Percentiles rank a stretch among this genome's conserved stretches.
phyloP scores from a whole-genome alignment of 2,888 invertebrate genomes.

The Meteorus colon region DNA sequence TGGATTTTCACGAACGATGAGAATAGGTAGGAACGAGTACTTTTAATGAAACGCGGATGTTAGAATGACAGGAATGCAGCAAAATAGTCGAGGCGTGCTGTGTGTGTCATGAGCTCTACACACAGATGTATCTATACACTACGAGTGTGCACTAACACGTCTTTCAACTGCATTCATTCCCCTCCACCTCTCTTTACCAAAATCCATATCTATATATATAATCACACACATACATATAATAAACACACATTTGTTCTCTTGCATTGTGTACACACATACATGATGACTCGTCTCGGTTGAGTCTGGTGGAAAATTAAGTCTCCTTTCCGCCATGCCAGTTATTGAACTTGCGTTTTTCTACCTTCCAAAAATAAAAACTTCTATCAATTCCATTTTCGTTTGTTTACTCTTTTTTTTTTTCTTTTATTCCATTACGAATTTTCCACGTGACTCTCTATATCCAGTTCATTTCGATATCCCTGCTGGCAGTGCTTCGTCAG shows the following conservation, averaged over 20 bases:
- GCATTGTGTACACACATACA: slow-evolving; percentile 22
- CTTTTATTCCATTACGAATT: slow-evolving; percentile 27
- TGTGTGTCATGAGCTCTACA: slow-evolving; percentile 43
- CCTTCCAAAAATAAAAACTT: slow-evolving; percentile 26
- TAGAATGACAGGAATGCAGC: slow-evolving; percentile 69
- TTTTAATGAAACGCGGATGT: slow-evolving; percentile 70
- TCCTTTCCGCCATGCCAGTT: slow-evolving; percentile 49
- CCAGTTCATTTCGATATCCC: slow-evolving; percentile 27
- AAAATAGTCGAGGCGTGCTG: slow-evolving; percentile 64
- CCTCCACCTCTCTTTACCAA: slow-evolving; percentile 21
- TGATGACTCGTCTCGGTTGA: slow-evolving; percentile 42
- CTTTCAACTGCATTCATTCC: slow-evolving; percentile 16
- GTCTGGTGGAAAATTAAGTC: slow-evolving; percentile 63
- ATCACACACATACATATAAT: not conserved
- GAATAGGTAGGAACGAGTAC: slow-evolving; percentile 52
- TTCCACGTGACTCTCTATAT: slow-evolving; percentile 24
- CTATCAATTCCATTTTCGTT: not conserved
- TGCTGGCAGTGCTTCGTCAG: not conserved
- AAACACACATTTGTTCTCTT: slow-evolving; percentile 7
- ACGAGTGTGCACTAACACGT: slow-evolving; percentile 18
- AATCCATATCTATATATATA: slow-evolving; percentile 6
- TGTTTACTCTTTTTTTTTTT: not conserved
- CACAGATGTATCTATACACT: slow-evolving; percentile 26
- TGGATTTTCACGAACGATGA: slow-evolving; percentile 30
- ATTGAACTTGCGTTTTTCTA: slow-evolving; percentile 40